Percentiles rank a stretch among this genome's conserved stretches.
phyloP scores from a whole-genome alignment of 2,888 invertebrate species.

The Cheilosia vernalis region DNA sequence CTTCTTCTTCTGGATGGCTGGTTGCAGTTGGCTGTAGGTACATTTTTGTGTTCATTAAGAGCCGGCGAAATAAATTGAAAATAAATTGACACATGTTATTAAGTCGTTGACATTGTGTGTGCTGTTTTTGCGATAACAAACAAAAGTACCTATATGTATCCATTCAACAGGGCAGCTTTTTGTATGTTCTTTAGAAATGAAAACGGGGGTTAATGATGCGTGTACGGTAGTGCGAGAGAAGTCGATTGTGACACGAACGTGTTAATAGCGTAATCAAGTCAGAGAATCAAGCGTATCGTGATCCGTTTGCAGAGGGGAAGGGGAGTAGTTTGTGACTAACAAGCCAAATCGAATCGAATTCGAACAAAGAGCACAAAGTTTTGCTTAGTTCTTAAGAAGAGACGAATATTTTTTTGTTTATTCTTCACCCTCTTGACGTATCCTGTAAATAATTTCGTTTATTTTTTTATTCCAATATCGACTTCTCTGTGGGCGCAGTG shows the following conservation, averaged over 20 bases:
- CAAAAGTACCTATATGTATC: neutral
- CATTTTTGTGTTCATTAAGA: conserved; percentile 19
- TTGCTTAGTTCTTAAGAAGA: too few species aligned
- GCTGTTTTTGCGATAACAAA: neutral
- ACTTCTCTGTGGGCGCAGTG: too few species aligned
- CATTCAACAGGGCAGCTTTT: conserved; percentile 3
- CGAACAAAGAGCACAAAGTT: too few species aligned
- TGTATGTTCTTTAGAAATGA: conserved; percentile 2
- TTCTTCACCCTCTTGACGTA: too few species aligned
- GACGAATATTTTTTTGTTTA: too few species aligned
- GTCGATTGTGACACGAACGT: conserved; percentile 14
- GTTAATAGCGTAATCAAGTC: conserved; percentile 21
- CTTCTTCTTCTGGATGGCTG: conserved; percentile 1
- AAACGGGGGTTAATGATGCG: neutral
- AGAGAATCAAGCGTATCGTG: too few species aligned
- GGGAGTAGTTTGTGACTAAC: too few species aligned
- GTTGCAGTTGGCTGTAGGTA: neutral
- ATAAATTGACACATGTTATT: conserved; percentile 60
- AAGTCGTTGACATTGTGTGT: conserved; percentile 49
- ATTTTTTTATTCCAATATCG: too few species aligned
- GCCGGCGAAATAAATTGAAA: conserved; percentile 46
- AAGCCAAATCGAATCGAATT: too few species aligned
- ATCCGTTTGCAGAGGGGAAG: too few species aligned
- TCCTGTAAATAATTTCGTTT: too few species aligned
- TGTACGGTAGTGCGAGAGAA: neutral